phyloP scores from a whole-genome alignment of 2,888 invertebrate genomes.

The Ecliptopera silaceata region DNA sequence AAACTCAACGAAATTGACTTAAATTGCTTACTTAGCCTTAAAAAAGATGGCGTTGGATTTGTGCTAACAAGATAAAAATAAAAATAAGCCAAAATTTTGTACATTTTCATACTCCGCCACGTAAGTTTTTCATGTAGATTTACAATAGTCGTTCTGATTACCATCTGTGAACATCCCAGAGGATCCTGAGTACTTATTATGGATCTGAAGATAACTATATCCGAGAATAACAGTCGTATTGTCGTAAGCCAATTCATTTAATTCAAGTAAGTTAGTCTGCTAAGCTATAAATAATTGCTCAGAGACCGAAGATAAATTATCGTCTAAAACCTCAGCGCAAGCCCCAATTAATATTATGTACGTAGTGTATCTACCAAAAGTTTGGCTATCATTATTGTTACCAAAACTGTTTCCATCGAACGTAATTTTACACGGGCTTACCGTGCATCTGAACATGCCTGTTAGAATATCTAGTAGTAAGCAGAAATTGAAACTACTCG shows the following conservation, averaged over 20 bases:
- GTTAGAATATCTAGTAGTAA: constrained; percentile 5
- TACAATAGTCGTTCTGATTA: too few species aligned
- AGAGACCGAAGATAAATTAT: background rate
- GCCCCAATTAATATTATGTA: background rate
- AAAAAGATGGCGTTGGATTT: too few species aligned
- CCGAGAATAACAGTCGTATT: too few species aligned
- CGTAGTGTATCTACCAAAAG: background rate
- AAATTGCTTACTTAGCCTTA: too few species aligned
- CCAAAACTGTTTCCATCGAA: background rate
- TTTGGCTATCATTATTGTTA: background rate
- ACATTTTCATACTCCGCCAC: too few species aligned
- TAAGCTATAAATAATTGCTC: background rate
- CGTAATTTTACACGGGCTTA: background rate
- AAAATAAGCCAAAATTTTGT: too few species aligned
- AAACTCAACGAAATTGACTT: too few species aligned
- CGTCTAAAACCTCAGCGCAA: background rate
- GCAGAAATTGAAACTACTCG: constrained; percentile 17
- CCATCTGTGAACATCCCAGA: too few species aligned
- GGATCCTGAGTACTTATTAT: too few species aligned
- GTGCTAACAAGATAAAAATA: too few species aligned
- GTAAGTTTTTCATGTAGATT: too few species aligned
- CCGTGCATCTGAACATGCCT: constrained; percentile 1
- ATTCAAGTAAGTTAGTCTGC: background rate
- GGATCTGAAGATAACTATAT: too few species aligned
- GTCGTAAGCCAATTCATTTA: background rate